Evolutionary conservation across 2,888 invertebrate genomes (phyloP).

Genomic region (Mythimna lalbum): DNA sequence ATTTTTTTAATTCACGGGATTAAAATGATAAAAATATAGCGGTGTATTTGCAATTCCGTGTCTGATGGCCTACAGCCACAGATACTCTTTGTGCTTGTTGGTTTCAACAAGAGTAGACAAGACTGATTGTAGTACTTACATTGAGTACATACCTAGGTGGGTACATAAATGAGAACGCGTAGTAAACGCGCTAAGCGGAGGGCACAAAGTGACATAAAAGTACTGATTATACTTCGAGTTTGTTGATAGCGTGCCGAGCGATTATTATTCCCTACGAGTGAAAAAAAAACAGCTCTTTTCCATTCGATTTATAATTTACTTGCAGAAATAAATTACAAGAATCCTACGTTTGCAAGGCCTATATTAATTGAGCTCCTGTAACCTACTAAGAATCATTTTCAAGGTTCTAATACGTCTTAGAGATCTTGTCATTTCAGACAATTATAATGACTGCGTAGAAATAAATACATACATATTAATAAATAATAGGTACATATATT

Average conservation of each 20-base stretch:
- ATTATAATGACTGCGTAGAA: constrained; percentile 5
- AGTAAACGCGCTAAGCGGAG: constrained; percentile 56
- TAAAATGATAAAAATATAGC: too few relatives aligned
- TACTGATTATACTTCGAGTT: constrained; percentile 45
- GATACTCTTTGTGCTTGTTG: too few relatives aligned
- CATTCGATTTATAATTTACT: constrained; percentile 59
- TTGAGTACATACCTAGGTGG: constrained; percentile 6
- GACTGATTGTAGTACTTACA: constrained; percentile 38
- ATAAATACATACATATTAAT: not conserved
- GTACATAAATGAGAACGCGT: constrained; percentile 64
- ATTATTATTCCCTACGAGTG: constrained; percentile 59
- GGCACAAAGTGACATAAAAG: constrained; percentile 55
- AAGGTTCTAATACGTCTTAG: constrained; percentile 34
- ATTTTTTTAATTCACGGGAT: too few relatives aligned
- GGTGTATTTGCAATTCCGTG: too few relatives aligned
- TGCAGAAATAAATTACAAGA: constrained; percentile 62
- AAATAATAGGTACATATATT: not conserved
- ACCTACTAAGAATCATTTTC: constrained; percentile 48
- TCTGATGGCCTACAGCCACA: too few relatives aligned
- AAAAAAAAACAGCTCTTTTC: constrained; percentile 54
- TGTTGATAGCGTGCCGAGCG: constrained; percentile 61
- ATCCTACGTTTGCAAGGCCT: constrained; percentile 43
- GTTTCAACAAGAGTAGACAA: not conserved
- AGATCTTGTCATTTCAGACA: constrained; percentile 21
- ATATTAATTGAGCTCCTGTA: constrained; percentile 51